A percentile compares a stretch with the other conserved stretches of the same genome.
Evolutionary conservation across 2,113 vertebrate genomes (phyloP).

Genomic region (Nanorana parkeri): DNA sequence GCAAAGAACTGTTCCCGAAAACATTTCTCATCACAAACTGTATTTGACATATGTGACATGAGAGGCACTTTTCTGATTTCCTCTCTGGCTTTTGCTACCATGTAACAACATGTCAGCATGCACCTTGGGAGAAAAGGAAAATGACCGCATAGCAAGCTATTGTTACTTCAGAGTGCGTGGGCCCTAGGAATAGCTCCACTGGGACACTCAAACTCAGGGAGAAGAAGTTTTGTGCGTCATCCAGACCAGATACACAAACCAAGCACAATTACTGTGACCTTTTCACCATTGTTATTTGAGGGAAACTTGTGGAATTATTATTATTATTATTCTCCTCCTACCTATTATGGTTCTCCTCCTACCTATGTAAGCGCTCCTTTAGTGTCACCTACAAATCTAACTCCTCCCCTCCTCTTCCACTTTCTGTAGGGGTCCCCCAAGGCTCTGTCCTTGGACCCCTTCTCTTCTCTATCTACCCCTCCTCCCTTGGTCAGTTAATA

Average conservation of each 20-base stretch:
- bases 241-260: conserved; percentile 45
- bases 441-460: too few species aligned
- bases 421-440: too few species aligned
- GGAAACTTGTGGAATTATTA: conserved; percentile 10
- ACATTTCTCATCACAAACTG: too few species aligned
- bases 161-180: conserved; percentile 49
- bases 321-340: too few species aligned
- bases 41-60: neutral
- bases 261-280: conserved; percentile 47
- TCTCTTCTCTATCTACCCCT: too few species aligned
- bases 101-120: conserved; percentile 33
- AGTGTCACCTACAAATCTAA: too few species aligned
- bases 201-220: conserved; percentile 42
- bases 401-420: too few species aligned
- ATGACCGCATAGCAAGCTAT: conserved; percentile 24
- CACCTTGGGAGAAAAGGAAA: conserved; percentile 43
- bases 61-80: conserved; percentile 5
- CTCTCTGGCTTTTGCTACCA: conserved; percentile 10
- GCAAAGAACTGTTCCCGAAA: too few species aligned
- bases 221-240: conserved; percentile 49
- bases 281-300: conserved; percentile 49
- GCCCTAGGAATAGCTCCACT: conserved; percentile 42
- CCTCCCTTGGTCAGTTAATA: too few species aligned
- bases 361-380: too few species aligned
- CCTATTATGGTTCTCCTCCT: too few species aligned